phyloP scores from a whole-genome alignment of 2,888 invertebrate genomes.

The Megalurothrips usitatus region DNA sequence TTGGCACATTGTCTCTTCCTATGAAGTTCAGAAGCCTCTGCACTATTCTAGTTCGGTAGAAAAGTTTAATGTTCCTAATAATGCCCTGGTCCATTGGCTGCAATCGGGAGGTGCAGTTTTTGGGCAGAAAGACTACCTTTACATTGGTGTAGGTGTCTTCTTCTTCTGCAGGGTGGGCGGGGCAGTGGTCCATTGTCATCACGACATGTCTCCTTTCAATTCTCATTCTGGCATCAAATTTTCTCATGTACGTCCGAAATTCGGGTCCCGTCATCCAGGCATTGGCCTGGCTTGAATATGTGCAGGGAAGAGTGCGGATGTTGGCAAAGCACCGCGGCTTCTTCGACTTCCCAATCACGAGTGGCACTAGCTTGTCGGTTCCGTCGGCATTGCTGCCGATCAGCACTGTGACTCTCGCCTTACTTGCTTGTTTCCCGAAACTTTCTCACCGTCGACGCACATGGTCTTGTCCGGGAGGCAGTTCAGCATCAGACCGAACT shows the following conservation, averaged over 20 bases:
- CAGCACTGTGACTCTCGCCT: background rate
- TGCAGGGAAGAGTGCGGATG: background rate
- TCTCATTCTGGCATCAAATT: background rate
- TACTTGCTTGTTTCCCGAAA: conserved; percentile 34
- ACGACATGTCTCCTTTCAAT: conserved; percentile 38
- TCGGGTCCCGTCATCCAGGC: background rate
- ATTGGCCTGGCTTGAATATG: background rate
- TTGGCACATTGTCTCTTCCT: background rate
- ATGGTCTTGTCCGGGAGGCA: background rate
- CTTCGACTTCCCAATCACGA: background rate
- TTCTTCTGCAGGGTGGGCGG: conserved; percentile 36
- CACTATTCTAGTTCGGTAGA: background rate
- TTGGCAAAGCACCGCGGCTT: background rate
- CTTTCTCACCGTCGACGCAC: conserved; percentile 30
- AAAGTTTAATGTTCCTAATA: conserved; percentile 4
- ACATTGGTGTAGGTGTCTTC: conserved; percentile 37
- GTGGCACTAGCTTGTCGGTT: conserved; percentile 36
- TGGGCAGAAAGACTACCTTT: conserved; percentile 40
- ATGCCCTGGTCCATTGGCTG: background rate
- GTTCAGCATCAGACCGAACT: background rate
- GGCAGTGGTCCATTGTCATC: conserved; percentile 41
- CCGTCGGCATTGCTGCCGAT: background rate
- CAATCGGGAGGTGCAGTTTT: conserved; percentile 36
- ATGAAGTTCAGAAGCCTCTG: background rate
- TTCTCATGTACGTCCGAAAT: background rate